phyloP scores from a whole-genome alignment of 2,888 invertebrate genomes.

The Dorcus parallelipipedus region DNA sequence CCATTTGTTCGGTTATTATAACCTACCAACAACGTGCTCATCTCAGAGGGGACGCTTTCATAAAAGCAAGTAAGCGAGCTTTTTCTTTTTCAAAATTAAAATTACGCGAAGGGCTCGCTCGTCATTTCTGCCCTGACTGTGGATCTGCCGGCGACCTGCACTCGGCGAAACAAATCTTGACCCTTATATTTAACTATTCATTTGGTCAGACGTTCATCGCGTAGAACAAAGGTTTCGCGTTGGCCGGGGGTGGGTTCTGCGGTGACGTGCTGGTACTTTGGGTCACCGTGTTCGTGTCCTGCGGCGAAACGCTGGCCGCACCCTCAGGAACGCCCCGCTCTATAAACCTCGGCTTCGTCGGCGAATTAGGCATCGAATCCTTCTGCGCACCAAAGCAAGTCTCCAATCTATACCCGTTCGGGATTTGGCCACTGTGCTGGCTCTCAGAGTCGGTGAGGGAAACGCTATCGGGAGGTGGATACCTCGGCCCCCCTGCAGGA shows the following conservation, averaged over 20 bases:
- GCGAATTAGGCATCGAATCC: slow-evolving; percentile 54
- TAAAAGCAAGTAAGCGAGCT: neutral
- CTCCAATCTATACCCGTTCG: slow-evolving; percentile 36
- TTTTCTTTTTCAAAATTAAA: neutral
- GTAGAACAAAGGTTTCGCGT: slow-evolving; percentile 65
- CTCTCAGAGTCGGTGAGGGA: slow-evolving; percentile 42
- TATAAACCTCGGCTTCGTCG: slow-evolving; percentile 49
- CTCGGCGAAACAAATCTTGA: slow-evolving; percentile 18
- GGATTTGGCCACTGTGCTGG: slow-evolving; percentile 37
- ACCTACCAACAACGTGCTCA: slow-evolving; percentile 34
- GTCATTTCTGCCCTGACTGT: neutral
- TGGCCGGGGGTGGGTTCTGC: slow-evolving; percentile 52
- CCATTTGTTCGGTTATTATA: slow-evolving; percentile 44
- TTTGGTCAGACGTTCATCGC: slow-evolving; percentile 84
- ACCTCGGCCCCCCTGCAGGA: slow-evolving; percentile 36
- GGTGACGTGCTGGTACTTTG: slow-evolving; percentile 45
- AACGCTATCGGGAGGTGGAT: slow-evolving; percentile 38
- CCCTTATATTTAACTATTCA: slow-evolving; percentile 51
- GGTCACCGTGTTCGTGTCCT: slow-evolving; percentile 53
- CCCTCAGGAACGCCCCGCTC: slow-evolving; percentile 74
- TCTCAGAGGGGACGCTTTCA: neutral
- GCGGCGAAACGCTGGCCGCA: slow-evolving; percentile 67
- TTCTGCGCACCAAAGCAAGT: slow-evolving; percentile 30
- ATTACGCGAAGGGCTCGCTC: neutral
- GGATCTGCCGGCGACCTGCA: neutral